Evolutionary conservation across 2,888 invertebrate genomes (phyloP).

Genomic region (Pelosia muscerda): DNA sequence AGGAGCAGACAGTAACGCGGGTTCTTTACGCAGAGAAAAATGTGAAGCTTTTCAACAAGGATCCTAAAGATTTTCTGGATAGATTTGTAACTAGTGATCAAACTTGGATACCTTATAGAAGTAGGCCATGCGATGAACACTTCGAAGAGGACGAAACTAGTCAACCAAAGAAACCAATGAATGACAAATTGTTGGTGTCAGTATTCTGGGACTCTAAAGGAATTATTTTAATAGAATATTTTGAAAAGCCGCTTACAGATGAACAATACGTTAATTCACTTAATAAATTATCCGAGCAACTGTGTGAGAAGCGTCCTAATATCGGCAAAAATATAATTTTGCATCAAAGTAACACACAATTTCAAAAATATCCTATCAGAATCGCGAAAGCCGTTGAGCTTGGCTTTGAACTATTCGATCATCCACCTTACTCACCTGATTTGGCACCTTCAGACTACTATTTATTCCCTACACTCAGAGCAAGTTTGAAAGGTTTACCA

Average conservation of each 20-base stretch:
- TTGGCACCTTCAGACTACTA: conserved; percentile 3
- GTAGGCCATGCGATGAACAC: not conserved
- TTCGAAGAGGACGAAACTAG: not conserved
- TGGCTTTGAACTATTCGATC: conserved; percentile 3
- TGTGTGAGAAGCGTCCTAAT: not conserved
- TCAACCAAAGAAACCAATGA: not conserved
- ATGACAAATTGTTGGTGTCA: not conserved
- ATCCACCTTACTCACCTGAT: conserved; percentile 3
- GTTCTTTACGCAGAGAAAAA: not conserved
- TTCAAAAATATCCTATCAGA: not conserved
- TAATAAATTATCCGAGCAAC: not conserved
- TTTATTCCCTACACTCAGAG: conserved; percentile 6
- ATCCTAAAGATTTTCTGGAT: not conserved
- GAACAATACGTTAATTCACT: not conserved
- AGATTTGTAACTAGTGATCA: conserved; percentile 1
- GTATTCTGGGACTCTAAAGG: conserved; percentile 2
- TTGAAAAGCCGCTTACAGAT: not conserved
- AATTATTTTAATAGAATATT: conserved; percentile 4
- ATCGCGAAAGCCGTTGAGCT: not conserved
- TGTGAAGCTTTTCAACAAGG: not conserved
- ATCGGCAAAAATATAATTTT: not conserved
- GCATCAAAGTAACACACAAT: conserved; percentile 2
- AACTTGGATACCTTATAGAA: conserved; percentile 7
- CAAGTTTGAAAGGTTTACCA: not conserved
- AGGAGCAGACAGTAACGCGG: not conserved